phyloP scores from a whole-genome alignment of 2,888 invertebrate species.

The Campoplex nolae region DNA sequence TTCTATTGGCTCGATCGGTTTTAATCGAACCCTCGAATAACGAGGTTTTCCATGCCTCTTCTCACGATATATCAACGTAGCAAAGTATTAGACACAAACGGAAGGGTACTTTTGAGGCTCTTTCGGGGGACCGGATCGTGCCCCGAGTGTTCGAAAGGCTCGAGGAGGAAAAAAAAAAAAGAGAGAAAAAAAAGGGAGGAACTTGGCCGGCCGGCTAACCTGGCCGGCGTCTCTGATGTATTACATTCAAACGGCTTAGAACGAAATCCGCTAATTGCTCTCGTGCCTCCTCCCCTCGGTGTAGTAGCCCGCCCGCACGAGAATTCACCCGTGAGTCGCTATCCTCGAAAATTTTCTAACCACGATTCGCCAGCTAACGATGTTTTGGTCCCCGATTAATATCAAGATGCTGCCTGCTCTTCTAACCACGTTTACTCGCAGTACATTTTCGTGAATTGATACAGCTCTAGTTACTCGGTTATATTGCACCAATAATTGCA shows the following conservation, averaged over 20 bases:
- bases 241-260: slow-evolving; percentile 46
- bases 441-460: background rate
- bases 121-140: background rate
- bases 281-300: slow-evolving; percentile 48
- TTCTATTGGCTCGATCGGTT: background rate
- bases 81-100: background rate
- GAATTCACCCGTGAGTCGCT: slow-evolving; percentile 10
- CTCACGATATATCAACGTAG: background rate
- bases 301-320: background rate
- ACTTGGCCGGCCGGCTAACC: slow-evolving; percentile 24
- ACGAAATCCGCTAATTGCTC: slow-evolving; percentile 61
- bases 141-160: slow-evolving; percentile 7
- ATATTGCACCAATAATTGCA: background rate
- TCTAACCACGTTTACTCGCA: background rate
- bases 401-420: background rate
- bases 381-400: slow-evolving; percentile 17
- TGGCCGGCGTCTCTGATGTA: slow-evolving; percentile 28
- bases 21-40: background rate
- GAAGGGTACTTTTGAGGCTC: background rate
- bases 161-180: slow-evolving; percentile 10
- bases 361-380: slow-evolving; percentile 10
- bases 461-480: background rate
- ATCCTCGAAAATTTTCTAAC: slow-evolving; percentile 40
- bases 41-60: background rate
- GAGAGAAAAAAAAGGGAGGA: slow-evolving; percentile 12